Percentiles rank a stretch among this genome's conserved stretches.
These are phyloP conservation scores for Otolemur garnettii DNA, from an alignment of 2,113 vertebrate genomes.

Conservation along the genomic window DNA sequence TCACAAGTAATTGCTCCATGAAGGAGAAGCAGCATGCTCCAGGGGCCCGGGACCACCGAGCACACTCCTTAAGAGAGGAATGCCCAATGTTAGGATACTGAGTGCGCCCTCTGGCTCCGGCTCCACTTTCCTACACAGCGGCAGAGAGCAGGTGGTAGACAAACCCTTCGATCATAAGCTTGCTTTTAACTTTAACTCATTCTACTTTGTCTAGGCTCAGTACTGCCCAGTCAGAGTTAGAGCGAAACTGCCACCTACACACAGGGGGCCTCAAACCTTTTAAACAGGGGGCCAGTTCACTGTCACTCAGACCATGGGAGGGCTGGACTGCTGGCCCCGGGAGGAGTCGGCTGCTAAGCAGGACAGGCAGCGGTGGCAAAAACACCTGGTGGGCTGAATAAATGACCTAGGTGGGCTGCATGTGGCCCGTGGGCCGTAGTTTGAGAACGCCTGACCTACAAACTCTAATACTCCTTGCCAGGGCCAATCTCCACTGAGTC, in stretches of 20 bases:
- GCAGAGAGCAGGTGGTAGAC: neutral
- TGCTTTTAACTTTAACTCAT: neutral
- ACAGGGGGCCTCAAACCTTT: too few relatives aligned
- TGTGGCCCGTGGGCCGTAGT: too few relatives aligned
- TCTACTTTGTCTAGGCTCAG: neutral
- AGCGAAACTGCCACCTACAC: neutral
- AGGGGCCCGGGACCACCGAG: neutral
- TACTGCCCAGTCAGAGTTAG: neutral
- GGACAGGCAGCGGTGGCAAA: too few relatives aligned
- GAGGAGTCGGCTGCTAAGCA: too few relatives aligned
- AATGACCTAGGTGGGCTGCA: too few relatives aligned
- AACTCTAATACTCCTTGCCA: neutral
- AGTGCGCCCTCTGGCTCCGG: neutral
- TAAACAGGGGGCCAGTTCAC: too few relatives aligned
- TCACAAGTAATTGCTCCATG: neutral
- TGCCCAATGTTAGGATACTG: neutral
- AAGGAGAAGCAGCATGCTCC: constrained; percentile 5
- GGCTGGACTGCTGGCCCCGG: too few relatives aligned
- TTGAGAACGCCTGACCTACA: neutral
- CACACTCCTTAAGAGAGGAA: neutral
- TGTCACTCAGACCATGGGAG: too few relatives aligned
- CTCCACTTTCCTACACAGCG: neutral
- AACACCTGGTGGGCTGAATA: too few relatives aligned
- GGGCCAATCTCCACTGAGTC: neutral
- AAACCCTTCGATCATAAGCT: neutral